phyloP scores from a whole-genome alignment of 2,888 invertebrate species.

The Metacarcinus magister region DNA sequence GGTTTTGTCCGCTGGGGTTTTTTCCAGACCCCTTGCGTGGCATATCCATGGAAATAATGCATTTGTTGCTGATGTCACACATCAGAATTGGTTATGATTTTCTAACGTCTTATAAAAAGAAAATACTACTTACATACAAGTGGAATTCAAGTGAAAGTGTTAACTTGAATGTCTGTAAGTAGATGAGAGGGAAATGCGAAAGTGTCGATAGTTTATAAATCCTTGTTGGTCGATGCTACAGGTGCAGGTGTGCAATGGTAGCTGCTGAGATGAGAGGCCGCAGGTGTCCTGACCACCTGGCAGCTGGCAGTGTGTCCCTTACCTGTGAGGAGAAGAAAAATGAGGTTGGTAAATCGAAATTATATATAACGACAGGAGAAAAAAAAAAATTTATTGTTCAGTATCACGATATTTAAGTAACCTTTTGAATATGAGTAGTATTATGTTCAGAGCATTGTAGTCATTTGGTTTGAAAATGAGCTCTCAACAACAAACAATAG shows the following conservation, averaged over 20 bases:
- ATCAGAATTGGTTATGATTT: too few relatives aligned
- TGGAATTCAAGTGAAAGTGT: background rate
- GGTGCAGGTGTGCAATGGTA: background rate
- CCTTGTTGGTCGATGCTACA: background rate
- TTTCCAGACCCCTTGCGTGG: too few relatives aligned
- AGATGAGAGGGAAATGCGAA: background rate
- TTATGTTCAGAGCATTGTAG: background rate
- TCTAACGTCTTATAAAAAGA: too few relatives aligned
- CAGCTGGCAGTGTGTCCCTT: background rate
- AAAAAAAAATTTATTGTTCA: background rate
- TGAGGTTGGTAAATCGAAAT: background rate
- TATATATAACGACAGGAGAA: background rate
- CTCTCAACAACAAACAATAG: too few relatives aligned
- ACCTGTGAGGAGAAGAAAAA: background rate
- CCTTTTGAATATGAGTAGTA: background rate
- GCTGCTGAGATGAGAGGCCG: background rate
- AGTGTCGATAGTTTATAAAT: background rate
- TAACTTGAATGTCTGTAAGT: background rate
- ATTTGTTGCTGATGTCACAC: too few relatives aligned
- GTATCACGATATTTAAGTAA: background rate
- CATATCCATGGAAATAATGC: too few relatives aligned
- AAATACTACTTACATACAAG: background rate
- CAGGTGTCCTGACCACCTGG: constrained; percentile 3
- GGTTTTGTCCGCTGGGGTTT: too few relatives aligned
- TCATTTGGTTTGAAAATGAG: too few relatives aligned